Evolutionary conservation across 2,888 invertebrate species (phyloP).

Genomic region (Hanleya hanleyi): DNA sequence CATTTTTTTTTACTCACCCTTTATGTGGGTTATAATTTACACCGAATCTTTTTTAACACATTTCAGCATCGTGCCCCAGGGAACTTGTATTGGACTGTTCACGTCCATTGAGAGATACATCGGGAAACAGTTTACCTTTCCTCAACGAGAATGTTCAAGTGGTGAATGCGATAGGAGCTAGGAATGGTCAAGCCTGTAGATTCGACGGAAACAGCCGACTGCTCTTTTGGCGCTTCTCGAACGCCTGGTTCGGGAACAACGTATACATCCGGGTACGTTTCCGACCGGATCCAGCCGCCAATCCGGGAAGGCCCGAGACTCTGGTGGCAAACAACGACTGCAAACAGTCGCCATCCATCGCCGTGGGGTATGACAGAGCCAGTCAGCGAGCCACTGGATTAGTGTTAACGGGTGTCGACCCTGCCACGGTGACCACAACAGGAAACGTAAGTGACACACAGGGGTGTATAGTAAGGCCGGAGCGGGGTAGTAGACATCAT

Average conservation of each 20-base stretch:
- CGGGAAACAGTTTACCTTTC: background rate
- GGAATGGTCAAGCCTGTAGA: background rate
- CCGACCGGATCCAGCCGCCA: background rate
- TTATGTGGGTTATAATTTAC: too few species aligned
- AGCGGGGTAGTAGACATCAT: too few species aligned
- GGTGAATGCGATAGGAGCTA: background rate
- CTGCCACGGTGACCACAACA: background rate
- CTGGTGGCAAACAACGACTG: slow-evolving; percentile 7
- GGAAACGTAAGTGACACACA: background rate
- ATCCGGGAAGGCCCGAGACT: background rate
- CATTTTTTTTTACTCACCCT: too few species aligned
- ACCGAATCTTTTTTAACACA: too few species aligned
- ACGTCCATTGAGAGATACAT: background rate
- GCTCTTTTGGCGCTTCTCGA: background rate
- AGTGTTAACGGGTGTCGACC: background rate
- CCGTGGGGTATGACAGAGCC: background rate
- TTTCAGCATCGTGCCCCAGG: background rate
- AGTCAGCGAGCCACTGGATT: background rate
- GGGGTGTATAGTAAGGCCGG: too few species aligned
- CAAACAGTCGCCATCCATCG: background rate
- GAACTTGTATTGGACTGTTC: background rate
- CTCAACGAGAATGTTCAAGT: background rate
- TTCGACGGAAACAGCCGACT: slow-evolving; percentile 6
- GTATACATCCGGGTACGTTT: slow-evolving; percentile 2
- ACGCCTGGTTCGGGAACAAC: slow-evolving; percentile 1